Evolutionary conservation across 2,888 invertebrate genomes (phyloP).

Genomic region (Zygogramma bicolorata): DNA sequence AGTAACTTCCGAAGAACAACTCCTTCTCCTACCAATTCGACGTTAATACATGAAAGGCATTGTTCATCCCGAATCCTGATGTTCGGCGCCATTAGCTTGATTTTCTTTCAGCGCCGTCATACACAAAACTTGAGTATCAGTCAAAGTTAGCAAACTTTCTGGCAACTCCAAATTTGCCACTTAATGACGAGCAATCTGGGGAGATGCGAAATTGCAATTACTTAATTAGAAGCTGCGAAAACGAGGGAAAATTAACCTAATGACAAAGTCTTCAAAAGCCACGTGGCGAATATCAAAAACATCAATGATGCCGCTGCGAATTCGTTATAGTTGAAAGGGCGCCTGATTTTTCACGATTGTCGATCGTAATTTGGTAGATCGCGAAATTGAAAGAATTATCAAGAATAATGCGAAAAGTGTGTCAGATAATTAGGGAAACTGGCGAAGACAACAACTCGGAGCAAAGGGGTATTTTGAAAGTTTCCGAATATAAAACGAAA

Average conservation of each 20-base stretch:
- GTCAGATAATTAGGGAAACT: slow-evolving; percentile 22
- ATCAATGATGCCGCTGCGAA: slow-evolving; percentile 39
- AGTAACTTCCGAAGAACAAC: not conserved
- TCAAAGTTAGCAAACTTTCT: slow-evolving; percentile 45
- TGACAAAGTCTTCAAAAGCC: slow-evolving; percentile 56
- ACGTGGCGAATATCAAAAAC: slow-evolving; percentile 42
- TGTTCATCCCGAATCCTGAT: slow-evolving; percentile 1
- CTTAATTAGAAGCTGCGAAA: slow-evolving; percentile 61
- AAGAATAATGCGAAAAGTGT: slow-evolving; percentile 21
- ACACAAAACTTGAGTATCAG: slow-evolving; percentile 35
- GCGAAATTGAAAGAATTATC: slow-evolving; percentile 24
- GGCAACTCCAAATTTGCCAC: slow-evolving; percentile 47
- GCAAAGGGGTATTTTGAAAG: slow-evolving; percentile 6
- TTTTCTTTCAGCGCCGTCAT: slow-evolving; percentile 6
- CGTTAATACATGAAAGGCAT: not conserved
- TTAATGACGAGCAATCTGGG: slow-evolving; percentile 53
- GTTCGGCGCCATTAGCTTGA: slow-evolving; percentile 3
- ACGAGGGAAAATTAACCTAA: slow-evolving; percentile 61
- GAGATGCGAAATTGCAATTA: slow-evolving; percentile 62
- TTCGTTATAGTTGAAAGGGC: slow-evolving; percentile 28
- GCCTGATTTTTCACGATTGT: slow-evolving; percentile 30
- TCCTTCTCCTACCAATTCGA: not conserved
- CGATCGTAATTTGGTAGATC: slow-evolving; percentile 20
- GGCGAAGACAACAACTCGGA: not conserved
- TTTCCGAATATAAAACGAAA: slow-evolving; percentile 5